Base-by-base conservation (phyloP, 1,140 invertebrate species). In the Diuraphis noxia region DNA sequence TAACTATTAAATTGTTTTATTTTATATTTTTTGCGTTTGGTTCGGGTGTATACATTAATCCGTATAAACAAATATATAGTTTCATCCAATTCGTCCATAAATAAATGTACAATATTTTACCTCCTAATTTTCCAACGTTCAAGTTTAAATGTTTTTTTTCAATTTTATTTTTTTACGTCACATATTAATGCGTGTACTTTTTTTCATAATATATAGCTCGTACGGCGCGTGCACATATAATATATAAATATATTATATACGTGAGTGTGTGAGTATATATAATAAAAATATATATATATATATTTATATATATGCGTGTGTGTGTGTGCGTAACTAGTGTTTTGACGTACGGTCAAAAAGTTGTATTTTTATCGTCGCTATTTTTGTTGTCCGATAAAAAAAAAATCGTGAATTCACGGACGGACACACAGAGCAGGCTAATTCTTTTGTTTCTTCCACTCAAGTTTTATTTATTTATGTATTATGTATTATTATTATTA, bases 341-440 rank as follows among this genome's bases (percentile, higher is more conserved):
- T 88, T 88, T 56, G 86, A 88, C 49, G 38, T 88, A 63, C 86
- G 49, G 34, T 63, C 49, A 88, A 88, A 88, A 88, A 88, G 49
- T 88, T 40, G 36, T 88, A 88, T 88, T 88, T 88, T 88, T 88
- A 88, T 38, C 25, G 25, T 10, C 86, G 86, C 86, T 63, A 88
- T 88, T 88, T 88, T 88, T 36, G 86, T 88, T 88, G 52, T 40
- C 10, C 34, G 36, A 88, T 72, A 88, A 88, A 88, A 56, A n/a
- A 84, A 85, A 86, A 49, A 86, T 52, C 21, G 46, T 36, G 34
- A 52, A 86, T 86, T 36, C n/a, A 86, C 85, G 36, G 34, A 86
- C 30, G 21, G 7, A 85, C 82, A 34, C 40, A 7, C 30, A 7
- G 43, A 17, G 34, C 40, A 46, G 41, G 82, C 82, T 34, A 52